phyloP scores from a whole-genome alignment of 1,140 invertebrate genomes.

The Bathynomus jamesi region DNA sequence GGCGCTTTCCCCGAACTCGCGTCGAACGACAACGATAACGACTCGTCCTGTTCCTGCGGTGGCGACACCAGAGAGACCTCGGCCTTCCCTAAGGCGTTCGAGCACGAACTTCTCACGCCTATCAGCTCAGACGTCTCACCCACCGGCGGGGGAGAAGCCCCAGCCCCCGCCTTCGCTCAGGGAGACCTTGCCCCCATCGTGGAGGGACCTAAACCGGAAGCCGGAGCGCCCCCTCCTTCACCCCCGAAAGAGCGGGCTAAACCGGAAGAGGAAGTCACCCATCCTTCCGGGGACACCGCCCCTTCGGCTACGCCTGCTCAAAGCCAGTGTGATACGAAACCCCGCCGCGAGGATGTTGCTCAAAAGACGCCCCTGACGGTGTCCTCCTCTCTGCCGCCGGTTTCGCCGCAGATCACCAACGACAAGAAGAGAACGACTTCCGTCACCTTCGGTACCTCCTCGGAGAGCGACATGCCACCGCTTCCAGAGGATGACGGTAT shows the following conservation, averaged over 20 bases:
- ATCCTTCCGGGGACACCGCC: background rate
- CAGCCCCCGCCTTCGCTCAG: background rate
- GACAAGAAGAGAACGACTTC: slow-evolving; percentile 26
- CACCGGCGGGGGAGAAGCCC: background rate
- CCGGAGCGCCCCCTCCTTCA: background rate
- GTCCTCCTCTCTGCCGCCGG: background rate
- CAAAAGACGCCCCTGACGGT: slow-evolving; percentile 60
- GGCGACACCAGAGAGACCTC: slow-evolving; percentile 54
- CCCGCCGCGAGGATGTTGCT: slow-evolving; percentile 46
- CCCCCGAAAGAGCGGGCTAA: background rate
- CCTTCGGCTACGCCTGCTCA: slow-evolving; percentile 16
- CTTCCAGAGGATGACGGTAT: background rate
- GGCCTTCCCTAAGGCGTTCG: slow-evolving; percentile 77
- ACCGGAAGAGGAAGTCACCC: background rate
- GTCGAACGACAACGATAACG: slow-evolving; percentile 37
- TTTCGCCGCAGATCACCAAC: slow-evolving; percentile 41
- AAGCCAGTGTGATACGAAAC: slow-evolving; percentile 24
- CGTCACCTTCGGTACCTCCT: slow-evolving; percentile 20
- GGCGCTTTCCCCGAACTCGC: slow-evolving; percentile 63
- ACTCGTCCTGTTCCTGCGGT: slow-evolving; percentile 51
- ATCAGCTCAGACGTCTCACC: slow-evolving; percentile 40
- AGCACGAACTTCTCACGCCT: slow-evolving; percentile 67
- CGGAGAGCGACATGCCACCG: slow-evolving; percentile 20
- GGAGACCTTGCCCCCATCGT: background rate
- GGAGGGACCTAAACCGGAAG: background rate